Evolutionary conservation across 2,797 vertebrate species (phyloP), one percentile per base, ranked within the genome.

Genomic region (Myripristis murdjan): DNA sequence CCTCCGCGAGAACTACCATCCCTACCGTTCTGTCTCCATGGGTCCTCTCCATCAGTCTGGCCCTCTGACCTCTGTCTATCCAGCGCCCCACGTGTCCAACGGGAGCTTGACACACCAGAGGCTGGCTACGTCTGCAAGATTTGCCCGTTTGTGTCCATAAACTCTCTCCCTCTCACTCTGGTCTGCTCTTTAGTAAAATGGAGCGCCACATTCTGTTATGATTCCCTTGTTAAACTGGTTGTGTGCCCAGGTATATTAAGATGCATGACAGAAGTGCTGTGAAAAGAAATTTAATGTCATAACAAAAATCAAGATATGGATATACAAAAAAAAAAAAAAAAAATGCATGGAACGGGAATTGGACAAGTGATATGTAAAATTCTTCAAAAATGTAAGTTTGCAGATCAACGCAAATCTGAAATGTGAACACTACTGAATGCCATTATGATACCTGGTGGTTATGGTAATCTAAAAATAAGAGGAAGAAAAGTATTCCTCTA

Each of bases 31-130:
- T 8, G 59, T 63, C 15, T 11, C 69, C 46, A 7, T 70, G 72
- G 84, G 72, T 2, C 53, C 35, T 12, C 76, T 24, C 16, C 61
- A 33, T 47, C 82, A 65, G 18, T 59, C 73, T 10, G 76, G 82
- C 41, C 70, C 83, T 48, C 44, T 87, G 20, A 31, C 76, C 18
- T 16, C 58, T 1, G 31, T 76, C 41, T 84, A 81, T 59, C 55
- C 54, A 4, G 54, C 41, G 20, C 70, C 65, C 2, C 67, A 74
- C 67, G 68, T 70, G 53, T 60, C 75, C 44, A 63, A 23, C 28
- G 47, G 71, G 54, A 63, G 77, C n/a, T 23, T 84, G 33, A 49
- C 35, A 9, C 39, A 61, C 10, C 75, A 66, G 39, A 76, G 15
- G 79, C 64, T 18, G 52, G 57, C 55, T 14, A 5, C 12, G 31